Base-by-base conservation (phyloP, 1,140 invertebrate species). In the Drosophila persimilis region DNA sequence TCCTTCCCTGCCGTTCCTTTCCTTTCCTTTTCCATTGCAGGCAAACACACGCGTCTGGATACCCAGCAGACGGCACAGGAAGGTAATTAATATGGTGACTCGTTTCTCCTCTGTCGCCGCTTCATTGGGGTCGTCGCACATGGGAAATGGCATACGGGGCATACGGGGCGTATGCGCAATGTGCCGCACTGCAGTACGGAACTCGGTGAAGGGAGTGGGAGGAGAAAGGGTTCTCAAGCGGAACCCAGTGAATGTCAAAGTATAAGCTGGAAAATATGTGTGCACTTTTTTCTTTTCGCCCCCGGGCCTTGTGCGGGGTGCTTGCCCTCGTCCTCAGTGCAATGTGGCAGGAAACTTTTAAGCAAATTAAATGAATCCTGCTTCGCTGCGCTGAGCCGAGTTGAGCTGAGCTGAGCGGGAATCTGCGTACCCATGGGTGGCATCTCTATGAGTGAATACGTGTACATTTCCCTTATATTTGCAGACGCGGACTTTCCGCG, bases 401-500 rank as follows among this genome's bases (percentile, higher is more conserved):
- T 17, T 17, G 26, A 1, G 26, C 29, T 31, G 29, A 7, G 29
- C 29, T 31, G 29, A 31, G 29, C 7, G 29, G 29, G 29, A 31
- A 31, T 31, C 29, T 31, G 29, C 7, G 2, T 1, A 3, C 8
- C 31, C 31, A 3, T 3, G 31, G 11, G 35, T 13, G 53, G n/a
- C 26, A 43, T 15, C n/a, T 20, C 35, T 22, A 11, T 45, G 20
- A 45, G 24, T 63, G 11, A 47, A 56, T 11, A 22, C 31, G 11
- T 24, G n/a, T 48, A 13, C 31, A 22, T 53, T 2, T 35, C 35
- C 24, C 29, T 73, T 39, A 1, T 5, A 26, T 39, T 39, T 51
- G 2, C 15, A 94, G 95, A 95, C 91, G 91, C 92, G 41, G 91
- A 93, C 66, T 93, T 95, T 74, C 97, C 97, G 7, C 94, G 94